Evolutionary conservation across 1,140 invertebrate genomes (phyloP).

Genomic region (Aphelinus certus): DNA sequence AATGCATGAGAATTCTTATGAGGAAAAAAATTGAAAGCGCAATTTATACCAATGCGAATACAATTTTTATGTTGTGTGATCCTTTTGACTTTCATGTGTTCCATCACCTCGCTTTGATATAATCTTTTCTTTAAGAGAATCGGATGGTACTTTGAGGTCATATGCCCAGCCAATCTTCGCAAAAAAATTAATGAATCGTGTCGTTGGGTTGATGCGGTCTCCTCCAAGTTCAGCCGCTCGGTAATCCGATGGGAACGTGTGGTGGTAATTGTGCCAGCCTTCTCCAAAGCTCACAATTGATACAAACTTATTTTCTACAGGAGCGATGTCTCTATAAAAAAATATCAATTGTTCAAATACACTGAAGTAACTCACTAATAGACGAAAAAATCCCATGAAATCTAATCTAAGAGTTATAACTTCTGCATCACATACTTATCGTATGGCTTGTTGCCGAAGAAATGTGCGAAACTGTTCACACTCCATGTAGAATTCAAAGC

Average conservation of each 20-base stretch:
- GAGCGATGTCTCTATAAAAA: constrained; percentile 38
- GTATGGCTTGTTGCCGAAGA: constrained; percentile 77
- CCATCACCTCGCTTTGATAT: constrained; percentile 41
- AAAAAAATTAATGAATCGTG: constrained; percentile 66
- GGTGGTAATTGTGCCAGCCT: constrained; percentile 94
- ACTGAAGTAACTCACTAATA: too few species aligned
- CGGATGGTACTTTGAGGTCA: constrained; percentile 69
- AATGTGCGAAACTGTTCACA: constrained; percentile 80
- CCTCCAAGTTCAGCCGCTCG: constrained; percentile 72
- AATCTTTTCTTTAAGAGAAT: constrained; percentile 67
- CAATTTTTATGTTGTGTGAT: too few species aligned
- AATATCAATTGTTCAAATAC: constrained; percentile 14
- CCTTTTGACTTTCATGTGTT: constrained; percentile 7
- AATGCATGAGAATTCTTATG: too few species aligned
- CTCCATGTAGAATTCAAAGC: constrained; percentile 78
- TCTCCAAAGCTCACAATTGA: constrained; percentile 63
- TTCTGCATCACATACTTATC: constrained; percentile 69
- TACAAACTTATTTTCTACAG: constrained; percentile 43
- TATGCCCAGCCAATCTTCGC: constrained; percentile 72
- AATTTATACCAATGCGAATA: too few species aligned
- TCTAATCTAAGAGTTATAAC: neutral
- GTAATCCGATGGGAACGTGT: constrained; percentile 89
- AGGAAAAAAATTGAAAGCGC: too few species aligned
- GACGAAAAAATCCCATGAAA: neutral
- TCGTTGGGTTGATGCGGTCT: constrained; percentile 65